A percentile compares a stretch with the other conserved stretches of the same genome.
These are phyloP conservation scores for Solea solea DNA, from an alignment of 2,113 vertebrate species.

Conservation along the genomic window DNA sequence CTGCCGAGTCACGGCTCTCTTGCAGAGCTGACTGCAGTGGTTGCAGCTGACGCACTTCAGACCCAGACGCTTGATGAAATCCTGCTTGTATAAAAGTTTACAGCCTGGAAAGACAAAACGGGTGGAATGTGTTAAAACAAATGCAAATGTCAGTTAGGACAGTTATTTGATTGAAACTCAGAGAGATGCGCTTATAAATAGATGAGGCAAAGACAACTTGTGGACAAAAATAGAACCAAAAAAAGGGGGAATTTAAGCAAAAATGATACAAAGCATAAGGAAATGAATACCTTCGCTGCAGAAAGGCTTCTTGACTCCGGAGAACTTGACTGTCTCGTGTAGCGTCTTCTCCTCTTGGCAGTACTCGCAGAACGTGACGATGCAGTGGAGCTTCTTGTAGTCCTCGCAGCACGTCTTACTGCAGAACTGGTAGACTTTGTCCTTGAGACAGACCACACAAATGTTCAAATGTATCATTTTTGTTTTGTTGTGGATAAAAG, in stretches of 20 bases:
- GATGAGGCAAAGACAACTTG: not conserved
- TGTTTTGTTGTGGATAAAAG: not conserved
- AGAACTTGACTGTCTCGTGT: slow-evolving; percentile 95
- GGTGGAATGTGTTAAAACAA: not conserved
- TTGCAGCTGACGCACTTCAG: slow-evolving; percentile 98
- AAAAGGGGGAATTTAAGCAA: too few species aligned
- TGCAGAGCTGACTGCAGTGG: slow-evolving; percentile 97
- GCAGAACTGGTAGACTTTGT: slow-evolving; percentile 97
- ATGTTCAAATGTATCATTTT: not conserved
- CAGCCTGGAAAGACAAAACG: slow-evolving; percentile 82
- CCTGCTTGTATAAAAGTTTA: slow-evolving; percentile 97
- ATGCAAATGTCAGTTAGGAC: slow-evolving; percentile 4
- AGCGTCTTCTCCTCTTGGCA: slow-evolving; percentile 99
- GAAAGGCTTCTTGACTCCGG: slow-evolving; percentile 96
- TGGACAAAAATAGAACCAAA: too few species aligned
- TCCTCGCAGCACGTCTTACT: slow-evolving; percentile 95
- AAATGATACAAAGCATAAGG: not conserved
- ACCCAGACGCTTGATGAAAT: slow-evolving; percentile 94
- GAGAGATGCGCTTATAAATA: not conserved
- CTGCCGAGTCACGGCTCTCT: slow-evolving; percentile 90
- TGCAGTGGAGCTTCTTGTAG: slow-evolving; percentile 98
- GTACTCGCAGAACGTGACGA: slow-evolving; percentile 97
- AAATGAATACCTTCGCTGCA: slow-evolving; percentile 93
- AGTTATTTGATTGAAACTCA: not conserved
- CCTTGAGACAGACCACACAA: slow-evolving; percentile 81